phyloP scores from a whole-genome alignment of 2,797 vertebrate species.

The Paedocypris micromegethes region DNA sequence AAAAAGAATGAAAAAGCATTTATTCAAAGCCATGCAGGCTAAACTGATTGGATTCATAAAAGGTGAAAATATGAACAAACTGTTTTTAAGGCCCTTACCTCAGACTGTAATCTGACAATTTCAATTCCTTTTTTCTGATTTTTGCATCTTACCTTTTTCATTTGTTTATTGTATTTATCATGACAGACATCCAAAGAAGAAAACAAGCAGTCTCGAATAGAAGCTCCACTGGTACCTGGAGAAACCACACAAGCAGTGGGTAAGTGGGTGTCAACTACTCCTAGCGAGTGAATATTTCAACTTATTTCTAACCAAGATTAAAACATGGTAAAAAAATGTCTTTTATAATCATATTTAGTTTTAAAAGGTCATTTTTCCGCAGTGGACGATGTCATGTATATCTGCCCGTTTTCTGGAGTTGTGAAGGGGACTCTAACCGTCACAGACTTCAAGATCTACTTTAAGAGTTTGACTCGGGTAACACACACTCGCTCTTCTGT shows the following conservation, averaged over 20 bases:
- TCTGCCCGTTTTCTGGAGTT: constrained; percentile 90
- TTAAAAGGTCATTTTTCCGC: constrained; percentile 47
- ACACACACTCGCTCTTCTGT: not conserved
- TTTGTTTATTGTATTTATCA: no score
- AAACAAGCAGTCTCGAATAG: constrained; percentile 78
- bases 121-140: not conserved
- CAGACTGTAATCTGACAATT: no score
- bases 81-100: no score
- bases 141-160: not conserved
- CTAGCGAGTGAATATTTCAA: not conserved
- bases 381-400: constrained; percentile 94
- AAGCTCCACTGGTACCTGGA: constrained; percentile 86
- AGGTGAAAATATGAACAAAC: no score
- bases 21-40: no score
- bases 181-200: constrained; percentile 78
- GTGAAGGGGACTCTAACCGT: constrained; percentile 85
- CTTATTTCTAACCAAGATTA: not conserved
- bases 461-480: constrained; percentile 84
- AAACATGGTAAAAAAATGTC: no score
- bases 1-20: no score
- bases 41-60: no score
- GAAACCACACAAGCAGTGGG: constrained; percentile 86
- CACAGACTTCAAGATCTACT: constrained; percentile 93
- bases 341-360: no score
- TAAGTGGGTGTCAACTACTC: constrained; percentile 50